Conservation (phyloP, 2,797 vertebrate species). For the Fringilla coelebs region DNA sequence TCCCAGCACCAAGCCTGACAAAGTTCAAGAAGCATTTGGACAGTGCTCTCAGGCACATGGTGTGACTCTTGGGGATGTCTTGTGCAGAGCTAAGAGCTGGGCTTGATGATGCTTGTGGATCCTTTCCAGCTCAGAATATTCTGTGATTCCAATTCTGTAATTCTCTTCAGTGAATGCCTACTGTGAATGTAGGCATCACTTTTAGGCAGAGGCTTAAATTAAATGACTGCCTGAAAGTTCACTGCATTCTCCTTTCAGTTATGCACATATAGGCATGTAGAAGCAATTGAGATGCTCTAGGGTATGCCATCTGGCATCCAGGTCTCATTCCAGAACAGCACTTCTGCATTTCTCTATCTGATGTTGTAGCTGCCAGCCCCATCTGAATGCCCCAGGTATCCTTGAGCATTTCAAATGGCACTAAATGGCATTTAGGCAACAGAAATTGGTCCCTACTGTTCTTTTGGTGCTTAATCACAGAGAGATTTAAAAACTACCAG, state of each 20-base stretch:
- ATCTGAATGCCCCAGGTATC: conserved; percentile 17
- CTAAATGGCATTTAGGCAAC: conserved; percentile 5
- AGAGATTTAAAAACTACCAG: neutral
- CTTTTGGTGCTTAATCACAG: neutral
- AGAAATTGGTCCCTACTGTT: neutral
- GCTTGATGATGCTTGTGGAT: neutral
- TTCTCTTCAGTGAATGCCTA: neutral
- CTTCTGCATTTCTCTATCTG: neutral
- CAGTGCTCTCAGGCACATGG: neutral
- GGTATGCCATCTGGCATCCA: conserved; percentile 32
- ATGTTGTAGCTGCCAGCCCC: neutral
- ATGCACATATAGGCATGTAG: neutral
- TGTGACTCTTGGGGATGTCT: neutral
- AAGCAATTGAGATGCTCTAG: neutral
- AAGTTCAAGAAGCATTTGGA: accelerated
- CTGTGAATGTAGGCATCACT: neutral
- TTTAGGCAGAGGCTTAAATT: neutral
- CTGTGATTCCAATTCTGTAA: neutral
- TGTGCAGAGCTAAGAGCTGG: neutral
- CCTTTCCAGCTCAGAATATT: neutral
- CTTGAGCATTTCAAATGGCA: neutral
- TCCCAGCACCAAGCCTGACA: neutral
- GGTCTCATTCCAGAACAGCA: neutral
- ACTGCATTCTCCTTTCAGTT: neutral
- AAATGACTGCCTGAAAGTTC: neutral